Evolutionary conservation across 1,140 invertebrate species (phyloP), one percentile per base, ranked within the genome.

Genomic region (Pachyrhynchus sulphureomaculatus): DNA sequence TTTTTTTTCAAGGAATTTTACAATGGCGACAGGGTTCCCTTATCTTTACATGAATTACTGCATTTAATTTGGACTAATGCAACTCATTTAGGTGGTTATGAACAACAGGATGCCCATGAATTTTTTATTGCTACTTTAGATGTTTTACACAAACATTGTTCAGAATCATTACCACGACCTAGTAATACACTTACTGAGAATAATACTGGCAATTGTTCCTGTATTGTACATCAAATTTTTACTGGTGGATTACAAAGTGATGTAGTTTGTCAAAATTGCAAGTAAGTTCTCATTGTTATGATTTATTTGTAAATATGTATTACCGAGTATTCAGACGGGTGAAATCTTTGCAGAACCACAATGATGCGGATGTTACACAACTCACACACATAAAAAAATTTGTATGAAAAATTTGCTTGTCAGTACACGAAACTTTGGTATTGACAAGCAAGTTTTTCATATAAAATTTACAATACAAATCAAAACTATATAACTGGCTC

Each of bases 61-160:
- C 90, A 96, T 79, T 81, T 98, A 68, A 95, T 98, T 66, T 99
- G 96, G 96, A 96, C 92, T 2, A 93, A 98, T 77, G 95, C 94
- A 23, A 85, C 89, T 56, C 93, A 98, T 77, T 83, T 99, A 64
- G 94, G 95, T 24, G 94, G 95, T 32, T 96, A 98, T 76, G 92
- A 97, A 74, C 96, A 99, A 75, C 96, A 99, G 77, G 97, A 99
- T 79, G 96, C 96, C 52, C 97, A 99, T 74, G 96, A 99, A 81
- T 98, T 98, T 79, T 96, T 99, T 70, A 97, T 98, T 47, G 93
- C 95, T 13, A 92, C 92, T 1, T 80, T 99, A 18, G 91, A 98
- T 75, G 88, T 97, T 4, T 77, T 99, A 20, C 96, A 99, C 78
- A 82, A 88, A 75, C 93, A 92, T 71, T 88, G 84, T 72, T 64